A percentile compares a stretch with the other conserved stretches of the same genome.
Conservation (phyloP, 92 coral and sea anemone genomes). For the Nematostella vectensis region DNA sequence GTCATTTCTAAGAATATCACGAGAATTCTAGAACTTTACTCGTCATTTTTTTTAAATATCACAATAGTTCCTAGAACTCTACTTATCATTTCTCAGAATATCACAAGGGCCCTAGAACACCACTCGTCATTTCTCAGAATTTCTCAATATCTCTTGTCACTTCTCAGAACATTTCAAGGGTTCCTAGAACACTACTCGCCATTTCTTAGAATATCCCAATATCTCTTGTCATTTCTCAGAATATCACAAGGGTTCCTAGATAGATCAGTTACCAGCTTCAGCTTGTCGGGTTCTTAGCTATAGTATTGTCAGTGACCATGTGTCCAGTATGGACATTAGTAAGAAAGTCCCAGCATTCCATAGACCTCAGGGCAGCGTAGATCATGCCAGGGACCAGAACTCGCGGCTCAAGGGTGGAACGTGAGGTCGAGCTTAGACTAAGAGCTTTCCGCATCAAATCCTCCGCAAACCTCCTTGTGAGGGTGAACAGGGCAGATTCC, state of each 20-base stretch:
- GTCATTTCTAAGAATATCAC: neutral
- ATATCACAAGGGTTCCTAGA: no score
- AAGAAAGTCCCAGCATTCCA: conserved; percentile 77
- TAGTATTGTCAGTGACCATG: neutral
- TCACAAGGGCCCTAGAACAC: neutral
- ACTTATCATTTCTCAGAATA: neutral
- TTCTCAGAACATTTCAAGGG: neutral
- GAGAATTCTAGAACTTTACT: neutral
- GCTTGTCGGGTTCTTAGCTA: no score
- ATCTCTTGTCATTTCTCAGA: no score
- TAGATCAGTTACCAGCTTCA: no score
- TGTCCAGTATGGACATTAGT: conserved; percentile 44
- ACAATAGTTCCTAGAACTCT: no score
- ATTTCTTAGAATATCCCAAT: no score
- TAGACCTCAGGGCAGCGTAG: conserved; percentile 48
- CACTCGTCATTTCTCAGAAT: neutral
- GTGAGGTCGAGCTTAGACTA: conserved; percentile 46
- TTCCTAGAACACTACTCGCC: neutral
- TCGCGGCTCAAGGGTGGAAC: conserved; percentile 39
- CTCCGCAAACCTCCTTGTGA: conserved; percentile 48
- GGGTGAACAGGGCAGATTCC: conserved; percentile 50
- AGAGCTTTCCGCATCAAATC: conserved; percentile 68
- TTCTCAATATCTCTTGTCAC: neutral
- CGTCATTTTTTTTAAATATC: no score
- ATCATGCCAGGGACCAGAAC: conserved; percentile 65